Base-by-base conservation (phyloP, 1,140 invertebrate genomes). In the Pissodes strobi region DNA sequence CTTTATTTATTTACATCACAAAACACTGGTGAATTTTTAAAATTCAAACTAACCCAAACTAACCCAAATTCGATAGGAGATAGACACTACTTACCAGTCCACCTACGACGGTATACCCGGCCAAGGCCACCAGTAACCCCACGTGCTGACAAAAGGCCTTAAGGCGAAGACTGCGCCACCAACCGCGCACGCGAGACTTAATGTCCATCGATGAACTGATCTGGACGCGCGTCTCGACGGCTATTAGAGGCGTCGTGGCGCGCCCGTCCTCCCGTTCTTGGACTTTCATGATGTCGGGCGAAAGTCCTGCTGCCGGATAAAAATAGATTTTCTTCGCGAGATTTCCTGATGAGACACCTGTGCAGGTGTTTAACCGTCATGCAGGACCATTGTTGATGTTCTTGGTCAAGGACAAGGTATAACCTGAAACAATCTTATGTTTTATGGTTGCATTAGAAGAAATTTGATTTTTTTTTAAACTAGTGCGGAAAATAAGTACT, bases 21-120 rank as follows among this genome's bases (percentile, higher is more conserved):
- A n/a, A n/a, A n/a, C n/a, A n/a, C n/a, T n/a, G n/a, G n/a, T n/a
- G n/a, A n/a, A n/a, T n/a, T n/a, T n/a, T n/a, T n/a, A n/a, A n/a
- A n/a, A n/a, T n/a, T n/a, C n/a, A n/a, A 45, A 6, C 15, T 8
- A 45, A 45, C 15, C 6, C n/a, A 15, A 6, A 13, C 18, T 45
- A 45, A 8, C n/a, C n/a, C n/a, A n/a, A n/a, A n/a, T n/a, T n/a
- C n/a, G n/a, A n/a, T n/a, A n/a, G n/a, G n/a, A n/a, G n/a, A n/a
- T n/a, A n/a, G n/a, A n/a, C n/a, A n/a, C n/a, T n/a, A 61, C 84
- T 86, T 81, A 91, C 90, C 83, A 89, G 76, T 70, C 89, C 90
- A 57, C 90, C 90, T 39, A 87, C 82, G 22, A 83, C 84, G 0
- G 88, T 90, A 69, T 91, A 91, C 22, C 88, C 74, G 82, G 88